These are phyloP conservation scores for Erethizon dorsatum DNA, from an alignment of 2,797 vertebrate species.

Conservation along the genomic window DNA sequence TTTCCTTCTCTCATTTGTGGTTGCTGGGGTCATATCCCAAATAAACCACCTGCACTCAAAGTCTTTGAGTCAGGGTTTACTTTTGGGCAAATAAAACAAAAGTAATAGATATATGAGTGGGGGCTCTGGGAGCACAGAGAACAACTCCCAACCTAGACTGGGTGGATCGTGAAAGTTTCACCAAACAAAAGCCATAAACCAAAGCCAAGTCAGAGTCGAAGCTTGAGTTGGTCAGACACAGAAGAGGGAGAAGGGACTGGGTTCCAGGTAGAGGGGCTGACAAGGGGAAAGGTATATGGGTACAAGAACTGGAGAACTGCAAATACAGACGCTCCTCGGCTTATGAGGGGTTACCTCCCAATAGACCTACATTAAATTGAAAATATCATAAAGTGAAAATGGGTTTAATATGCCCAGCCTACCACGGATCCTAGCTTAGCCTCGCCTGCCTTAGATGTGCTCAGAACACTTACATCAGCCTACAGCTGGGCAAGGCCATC, in stretches of 20 bases:
- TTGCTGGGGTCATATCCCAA: conserved; percentile 14
- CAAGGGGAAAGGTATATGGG: background rate
- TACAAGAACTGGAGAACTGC: background rate
- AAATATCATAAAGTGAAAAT: background rate
- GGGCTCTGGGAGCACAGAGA: background rate
- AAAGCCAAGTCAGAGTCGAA: background rate
- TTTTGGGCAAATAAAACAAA: background rate
- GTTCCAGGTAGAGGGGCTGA: background rate
- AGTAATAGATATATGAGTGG: background rate
- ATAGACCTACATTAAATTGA: background rate
- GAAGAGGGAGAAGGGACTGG: background rate
- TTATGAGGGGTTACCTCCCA: background rate
- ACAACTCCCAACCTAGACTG: background rate
- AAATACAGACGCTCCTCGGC: background rate
- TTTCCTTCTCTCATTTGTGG: conserved; percentile 31
- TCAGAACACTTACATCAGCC: too few species aligned
- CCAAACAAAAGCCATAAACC: background rate
- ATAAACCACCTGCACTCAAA: background rate
- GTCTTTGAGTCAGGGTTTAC: background rate
- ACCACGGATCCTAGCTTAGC: background rate
- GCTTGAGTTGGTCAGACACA: background rate
- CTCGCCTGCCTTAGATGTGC: too few species aligned
- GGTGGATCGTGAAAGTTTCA: background rate
- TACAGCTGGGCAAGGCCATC: background rate
- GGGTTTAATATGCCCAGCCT: background rate